Evolutionary conservation across 2,888 invertebrate genomes (phyloP).

Genomic region (Ophion costatus): DNA sequence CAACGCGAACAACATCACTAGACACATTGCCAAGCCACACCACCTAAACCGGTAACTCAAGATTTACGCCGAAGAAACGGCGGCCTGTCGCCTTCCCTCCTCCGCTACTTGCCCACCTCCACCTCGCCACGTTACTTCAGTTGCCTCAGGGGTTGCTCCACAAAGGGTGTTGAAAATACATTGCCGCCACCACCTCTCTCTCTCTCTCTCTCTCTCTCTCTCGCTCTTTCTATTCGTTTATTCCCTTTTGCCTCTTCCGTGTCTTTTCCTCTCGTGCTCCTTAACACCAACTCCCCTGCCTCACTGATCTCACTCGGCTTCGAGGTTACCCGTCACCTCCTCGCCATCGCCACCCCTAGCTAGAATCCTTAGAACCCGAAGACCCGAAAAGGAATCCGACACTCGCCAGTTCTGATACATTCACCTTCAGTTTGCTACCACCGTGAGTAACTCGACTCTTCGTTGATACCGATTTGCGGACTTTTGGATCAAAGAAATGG

Average conservation of each 20-base stretch:
- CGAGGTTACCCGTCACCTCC: slow-evolving; percentile 57
- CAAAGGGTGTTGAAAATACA: slow-evolving; percentile 48
- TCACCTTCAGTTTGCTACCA: not conserved
- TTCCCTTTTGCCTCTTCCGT: slow-evolving; percentile 33
- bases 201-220: slow-evolving; percentile 1
- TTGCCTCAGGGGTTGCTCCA: slow-evolving; percentile 44
- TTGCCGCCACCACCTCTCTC: slow-evolving; percentile 3
- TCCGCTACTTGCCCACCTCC: not conserved
- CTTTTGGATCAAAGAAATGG: not conserved
- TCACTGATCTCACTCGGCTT: slow-evolving; percentile 37
- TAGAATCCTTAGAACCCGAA: slow-evolving; percentile 53
- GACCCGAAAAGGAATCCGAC: slow-evolving; percentile 56
- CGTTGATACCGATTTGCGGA: slow-evolving; percentile 27
- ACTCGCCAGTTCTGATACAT: slow-evolving; percentile 38
- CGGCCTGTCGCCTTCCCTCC: slow-evolving; percentile 37
- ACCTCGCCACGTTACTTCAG: slow-evolving; percentile 40
- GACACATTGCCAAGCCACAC: slow-evolving; percentile 57
- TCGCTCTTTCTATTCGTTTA: slow-evolving; percentile 45
- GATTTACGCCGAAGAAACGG: slow-evolving; percentile 79
- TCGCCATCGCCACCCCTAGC: slow-evolving; percentile 30
- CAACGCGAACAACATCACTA: slow-evolving; percentile 44
- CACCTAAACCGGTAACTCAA: slow-evolving; percentile 82
- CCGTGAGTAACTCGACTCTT: slow-evolving; percentile 23
- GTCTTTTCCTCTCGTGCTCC: slow-evolving; percentile 25
- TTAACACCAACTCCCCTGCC: not conserved